Evolutionary conservation across 2,888 invertebrate species (phyloP).

Genomic region (Drosophila birchii): DNA sequence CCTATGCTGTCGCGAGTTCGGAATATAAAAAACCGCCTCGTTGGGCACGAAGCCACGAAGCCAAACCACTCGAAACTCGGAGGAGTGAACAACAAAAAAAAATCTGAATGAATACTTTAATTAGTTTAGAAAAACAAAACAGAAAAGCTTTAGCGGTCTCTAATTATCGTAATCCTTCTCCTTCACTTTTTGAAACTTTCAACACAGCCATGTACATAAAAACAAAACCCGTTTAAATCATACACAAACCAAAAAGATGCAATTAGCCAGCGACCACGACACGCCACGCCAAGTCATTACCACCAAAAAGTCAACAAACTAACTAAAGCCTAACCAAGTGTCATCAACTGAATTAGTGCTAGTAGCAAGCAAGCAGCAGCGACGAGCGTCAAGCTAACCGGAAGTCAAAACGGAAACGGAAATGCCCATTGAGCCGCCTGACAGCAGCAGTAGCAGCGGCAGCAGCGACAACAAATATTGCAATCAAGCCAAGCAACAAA

Average conservation of each 20-base stretch:
- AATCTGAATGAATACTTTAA: conserved; percentile 55
- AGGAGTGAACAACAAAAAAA: conserved; percentile 21
- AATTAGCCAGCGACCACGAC: conserved; percentile 51
- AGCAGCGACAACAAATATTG: conserved; percentile 19
- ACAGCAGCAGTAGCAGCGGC: conserved; percentile 33
- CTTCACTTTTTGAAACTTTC: neutral
- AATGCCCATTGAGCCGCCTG: conserved; percentile 65
- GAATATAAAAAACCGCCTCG: conserved; percentile 61
- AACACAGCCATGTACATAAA: conserved; percentile 73
- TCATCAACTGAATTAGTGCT: conserved; percentile 37
- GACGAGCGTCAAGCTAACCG: conserved; percentile 12
- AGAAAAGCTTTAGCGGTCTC: conserved; percentile 38
- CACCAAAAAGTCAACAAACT: conserved; percentile 41
- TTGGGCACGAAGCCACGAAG: conserved; percentile 66
- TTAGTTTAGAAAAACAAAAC: conserved; percentile 47
- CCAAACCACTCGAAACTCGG: conserved; percentile 52
- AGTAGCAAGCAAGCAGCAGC: conserved; percentile 19
- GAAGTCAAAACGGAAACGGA: conserved; percentile 60
- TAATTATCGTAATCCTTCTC: conserved; percentile 21
- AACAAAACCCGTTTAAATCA: conserved; percentile 53
- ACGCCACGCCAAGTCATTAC: conserved; percentile 25
- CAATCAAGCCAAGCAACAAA: conserved; percentile 36
- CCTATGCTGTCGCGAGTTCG: conserved; percentile 34
- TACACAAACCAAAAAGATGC: conserved; percentile 40
- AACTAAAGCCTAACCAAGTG: conserved; percentile 29